Base-by-base conservation (phyloP, 1,140 invertebrate genomes). In the Chymomyza costata region DNA sequence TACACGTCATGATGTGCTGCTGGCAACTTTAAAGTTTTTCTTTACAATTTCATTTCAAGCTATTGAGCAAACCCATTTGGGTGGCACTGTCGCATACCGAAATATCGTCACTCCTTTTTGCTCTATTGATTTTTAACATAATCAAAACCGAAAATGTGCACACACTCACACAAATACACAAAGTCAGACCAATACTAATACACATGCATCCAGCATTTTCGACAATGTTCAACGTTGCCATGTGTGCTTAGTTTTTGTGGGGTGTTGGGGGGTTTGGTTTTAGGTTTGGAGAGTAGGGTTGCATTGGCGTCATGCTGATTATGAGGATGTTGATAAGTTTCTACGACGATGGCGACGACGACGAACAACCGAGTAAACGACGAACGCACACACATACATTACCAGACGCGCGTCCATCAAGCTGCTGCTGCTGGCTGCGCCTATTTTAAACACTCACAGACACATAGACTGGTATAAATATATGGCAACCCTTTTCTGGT, bases 91-190 rank as follows among this genome's bases (percentile, higher is more conserved):
- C 35, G 56, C 3, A 25, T 25, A 5, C 34, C 6, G 6, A 30
- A 30, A 53, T 57, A 52, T 66, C 60, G 59, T 78, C 74, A 73
- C 68, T 78, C 73, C 73, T 73, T 78, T 83, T 83, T 83, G 76
- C 67, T 78, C 81, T 83, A 83, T 83, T 83, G 81, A 83, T 83
- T 83, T 83, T 83, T 83, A 83, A 83, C 74, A 83, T 83, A 83
- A 83, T 83, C 74, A 83, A 78, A 81, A 74, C 61, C 73, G 48
- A 39, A 83, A 71, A 82, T 71, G 53, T 74, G 57, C 64, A 71
- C 57, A 68, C 50, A 78, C 49, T 39, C 46, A 55, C 19, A 37
- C n/a, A 39, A 19, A 48, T 40, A 58, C 5, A 40, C 21, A 44
- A 25, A 18, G 16, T 46, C 30, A 46, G 28, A 50, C 44, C 6